Percentiles rank a stretch among this genome's conserved stretches.
Evolutionary conservation across 2,113 vertebrate species (phyloP).

Genomic region (Amblyopsis rosae): DNA sequence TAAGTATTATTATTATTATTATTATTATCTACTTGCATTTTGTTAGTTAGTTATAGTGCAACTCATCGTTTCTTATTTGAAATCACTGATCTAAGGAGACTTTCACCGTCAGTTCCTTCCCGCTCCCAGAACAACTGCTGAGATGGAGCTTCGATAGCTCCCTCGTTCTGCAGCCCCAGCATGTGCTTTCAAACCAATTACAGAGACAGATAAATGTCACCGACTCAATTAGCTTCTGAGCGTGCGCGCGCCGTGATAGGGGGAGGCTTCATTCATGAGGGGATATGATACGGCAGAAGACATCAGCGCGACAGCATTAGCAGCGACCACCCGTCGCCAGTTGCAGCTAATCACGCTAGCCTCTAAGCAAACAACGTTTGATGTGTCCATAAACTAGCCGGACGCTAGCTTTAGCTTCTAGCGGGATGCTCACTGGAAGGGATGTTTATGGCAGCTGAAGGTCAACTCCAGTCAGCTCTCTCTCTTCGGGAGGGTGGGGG

Average conservation of each 20-base stretch:
- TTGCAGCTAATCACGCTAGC: not conserved
- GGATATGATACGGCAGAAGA: conserved; percentile 32
- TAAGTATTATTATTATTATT: too few species aligned
- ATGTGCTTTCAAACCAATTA: conserved; percentile 69
- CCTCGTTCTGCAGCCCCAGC: conserved; percentile 46
- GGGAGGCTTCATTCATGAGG: conserved; percentile 33
- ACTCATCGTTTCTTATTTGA: too few species aligned
- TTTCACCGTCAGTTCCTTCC: not conserved
- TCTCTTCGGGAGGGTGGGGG: not conserved
- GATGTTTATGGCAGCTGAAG: conserved; percentile 57
- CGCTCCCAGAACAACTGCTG: conserved; percentile 6
- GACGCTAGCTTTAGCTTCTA: not conserved
- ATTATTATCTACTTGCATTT: too few species aligned
- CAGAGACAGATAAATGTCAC: conserved; percentile 61
- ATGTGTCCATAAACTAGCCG: conserved; percentile 34
- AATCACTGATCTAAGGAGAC: too few species aligned
- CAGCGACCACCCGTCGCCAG: conserved; percentile 20
- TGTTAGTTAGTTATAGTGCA: too few species aligned
- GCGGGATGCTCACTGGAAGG: conserved; percentile 31
- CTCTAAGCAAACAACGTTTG: conserved; percentile 18
- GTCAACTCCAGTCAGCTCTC: conserved; percentile 53
- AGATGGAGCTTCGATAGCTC: conserved; percentile 29
- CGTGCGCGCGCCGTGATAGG: conserved; percentile 44
- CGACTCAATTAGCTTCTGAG: conserved; percentile 63
- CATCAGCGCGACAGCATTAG: conserved; percentile 4